phyloP scores from a whole-genome alignment of 2,797 vertebrate species.

The Aphelocoma californica region DNA sequence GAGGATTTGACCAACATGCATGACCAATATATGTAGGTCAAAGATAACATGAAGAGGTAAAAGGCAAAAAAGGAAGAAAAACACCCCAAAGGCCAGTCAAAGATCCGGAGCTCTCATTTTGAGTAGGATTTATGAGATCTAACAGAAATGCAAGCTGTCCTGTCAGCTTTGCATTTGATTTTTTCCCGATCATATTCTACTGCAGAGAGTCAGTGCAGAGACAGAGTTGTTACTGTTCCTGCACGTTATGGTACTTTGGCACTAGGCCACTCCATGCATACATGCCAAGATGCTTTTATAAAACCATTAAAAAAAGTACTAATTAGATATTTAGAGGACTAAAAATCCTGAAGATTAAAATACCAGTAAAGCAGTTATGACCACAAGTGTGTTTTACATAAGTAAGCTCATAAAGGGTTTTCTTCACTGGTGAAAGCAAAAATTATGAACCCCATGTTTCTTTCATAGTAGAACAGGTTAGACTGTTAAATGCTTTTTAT shows the following conservation, averaged over 20 bases:
- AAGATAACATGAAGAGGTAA: neutral
- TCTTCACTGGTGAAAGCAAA: neutral
- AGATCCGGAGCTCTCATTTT: neutral
- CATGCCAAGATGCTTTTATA: slow-evolving; percentile 67
- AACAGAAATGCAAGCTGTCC: neutral
- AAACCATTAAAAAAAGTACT: slow-evolving; percentile 62
- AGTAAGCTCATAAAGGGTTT: neutral
- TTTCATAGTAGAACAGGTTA: neutral
- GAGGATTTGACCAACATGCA: neutral
- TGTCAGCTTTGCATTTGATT: slow-evolving; percentile 7
- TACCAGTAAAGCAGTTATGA: slow-evolving; percentile 18
- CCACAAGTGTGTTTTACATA: neutral
- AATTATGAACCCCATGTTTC: neutral
- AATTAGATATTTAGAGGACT: slow-evolving; percentile 56
- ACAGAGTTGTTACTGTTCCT: slow-evolving; percentile 41
- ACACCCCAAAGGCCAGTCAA: neutral
- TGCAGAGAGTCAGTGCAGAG: slow-evolving; percentile 1
- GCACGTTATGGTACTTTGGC: slow-evolving; percentile 48
- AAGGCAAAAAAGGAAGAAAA: neutral
- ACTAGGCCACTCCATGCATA: slow-evolving; percentile 24
- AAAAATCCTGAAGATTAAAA: slow-evolving; percentile 54
- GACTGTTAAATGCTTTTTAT: neutral
- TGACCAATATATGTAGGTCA: neutral
- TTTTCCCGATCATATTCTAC: neutral
- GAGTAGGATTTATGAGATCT: neutral